Evolutionary conservation across 2,888 invertebrate genomes (phyloP).

Genomic region (Drosophila algonquin): DNA sequence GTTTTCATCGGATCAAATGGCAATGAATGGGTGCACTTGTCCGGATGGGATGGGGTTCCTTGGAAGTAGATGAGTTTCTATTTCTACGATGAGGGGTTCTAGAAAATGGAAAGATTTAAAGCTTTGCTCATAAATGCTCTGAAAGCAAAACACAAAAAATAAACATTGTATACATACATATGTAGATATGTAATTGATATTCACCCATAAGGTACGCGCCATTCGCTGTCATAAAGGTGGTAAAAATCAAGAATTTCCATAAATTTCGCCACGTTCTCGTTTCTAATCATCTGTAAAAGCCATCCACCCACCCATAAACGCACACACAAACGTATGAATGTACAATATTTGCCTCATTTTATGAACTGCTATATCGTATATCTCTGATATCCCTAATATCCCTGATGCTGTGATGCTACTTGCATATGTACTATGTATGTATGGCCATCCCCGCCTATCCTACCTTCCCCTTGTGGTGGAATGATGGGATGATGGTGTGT

Average conservation of each 20-base stretch:
- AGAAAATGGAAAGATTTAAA: background rate
- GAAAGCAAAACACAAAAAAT: background rate
- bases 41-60: background rate
- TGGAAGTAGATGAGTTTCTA: too few species aligned
- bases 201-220: constrained; percentile 2
- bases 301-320: background rate
- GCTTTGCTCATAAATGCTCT: background rate
- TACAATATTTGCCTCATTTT: background rate
- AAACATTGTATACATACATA: background rate
- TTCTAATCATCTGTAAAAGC: background rate
- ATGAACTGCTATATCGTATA: constrained; percentile 17
- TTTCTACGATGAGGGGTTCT: too few species aligned
- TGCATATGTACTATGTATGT: too few species aligned
- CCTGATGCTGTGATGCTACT: background rate
- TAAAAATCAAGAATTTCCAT: background rate
- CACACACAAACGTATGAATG: background rate
- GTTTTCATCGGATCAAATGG: background rate
- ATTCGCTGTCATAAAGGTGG: background rate
- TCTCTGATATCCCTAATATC: constrained; percentile 1
- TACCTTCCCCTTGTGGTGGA: constrained; percentile 1
- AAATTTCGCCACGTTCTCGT: background rate
- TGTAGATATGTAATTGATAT: background rate
- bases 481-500: background rate
- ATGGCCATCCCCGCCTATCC: constrained; percentile 2
- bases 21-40: background rate